Conservation (phyloP, 2,113 vertebrate species). For the Serilophus lunatus region DNA sequence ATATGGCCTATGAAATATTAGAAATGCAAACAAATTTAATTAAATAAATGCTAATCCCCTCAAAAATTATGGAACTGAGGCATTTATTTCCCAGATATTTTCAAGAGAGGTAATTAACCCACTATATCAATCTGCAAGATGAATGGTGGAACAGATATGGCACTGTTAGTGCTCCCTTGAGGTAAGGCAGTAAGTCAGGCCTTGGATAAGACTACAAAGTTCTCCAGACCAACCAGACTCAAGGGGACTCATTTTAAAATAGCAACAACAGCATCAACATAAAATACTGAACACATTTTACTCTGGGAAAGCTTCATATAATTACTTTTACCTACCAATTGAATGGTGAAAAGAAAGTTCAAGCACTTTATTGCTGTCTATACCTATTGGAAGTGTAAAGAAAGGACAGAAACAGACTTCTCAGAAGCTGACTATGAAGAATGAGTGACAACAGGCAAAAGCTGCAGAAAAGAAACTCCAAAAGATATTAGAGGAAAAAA, state of each 20-base stretch:
- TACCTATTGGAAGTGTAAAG: neutral
- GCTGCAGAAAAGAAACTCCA: neutral
- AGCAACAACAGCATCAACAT: neutral
- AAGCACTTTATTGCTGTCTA: neutral
- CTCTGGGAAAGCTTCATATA: neutral
- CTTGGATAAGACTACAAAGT: neutral
- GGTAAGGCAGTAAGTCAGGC: neutral
- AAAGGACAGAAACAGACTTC: neutral
- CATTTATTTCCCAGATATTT: neutral
- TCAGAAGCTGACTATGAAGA: neutral
- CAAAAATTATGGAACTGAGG: neutral
- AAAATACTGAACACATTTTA: neutral
- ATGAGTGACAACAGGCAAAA: neutral
- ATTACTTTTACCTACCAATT: neutral
- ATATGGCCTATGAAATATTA: neutral
- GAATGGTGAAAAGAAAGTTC: neutral
- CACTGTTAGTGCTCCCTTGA: neutral
- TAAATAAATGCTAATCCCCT: neutral
- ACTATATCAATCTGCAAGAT: neutral
- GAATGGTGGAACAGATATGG: neutral
- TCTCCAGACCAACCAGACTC: neutral
- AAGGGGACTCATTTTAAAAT: neutral
- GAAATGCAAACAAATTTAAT: neutral
- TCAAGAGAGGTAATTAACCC: neutral
- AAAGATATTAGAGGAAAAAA: neutral